Conservation (phyloP, 2,113 vertebrate species). For the Rhinichthys klamathensis region DNA sequence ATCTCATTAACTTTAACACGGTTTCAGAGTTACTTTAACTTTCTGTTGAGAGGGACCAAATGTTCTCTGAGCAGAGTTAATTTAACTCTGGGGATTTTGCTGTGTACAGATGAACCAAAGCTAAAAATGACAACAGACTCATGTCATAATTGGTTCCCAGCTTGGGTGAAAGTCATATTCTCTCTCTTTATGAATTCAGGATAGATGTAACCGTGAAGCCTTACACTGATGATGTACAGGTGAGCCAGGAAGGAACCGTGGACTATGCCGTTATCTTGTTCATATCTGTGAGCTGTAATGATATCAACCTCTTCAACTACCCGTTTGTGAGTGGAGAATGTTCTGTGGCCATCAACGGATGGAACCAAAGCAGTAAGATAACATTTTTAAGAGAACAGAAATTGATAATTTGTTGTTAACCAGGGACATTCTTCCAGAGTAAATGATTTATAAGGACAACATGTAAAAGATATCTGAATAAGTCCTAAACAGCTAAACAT, state of each 20-base stretch:
- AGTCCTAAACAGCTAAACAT: not conserved
- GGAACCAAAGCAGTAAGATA: constrained; percentile 33
- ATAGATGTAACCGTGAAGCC: constrained; percentile 54
- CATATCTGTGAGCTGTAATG: constrained; percentile 64
- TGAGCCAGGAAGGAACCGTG: constrained; percentile 62
- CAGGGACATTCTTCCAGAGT: not conserved
- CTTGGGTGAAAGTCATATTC: not conserved
- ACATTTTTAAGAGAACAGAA: not conserved
- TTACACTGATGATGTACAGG: constrained; percentile 62
- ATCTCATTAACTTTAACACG: too few species aligned
- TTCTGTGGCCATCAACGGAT: constrained; percentile 68
- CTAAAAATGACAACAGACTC: too few species aligned
- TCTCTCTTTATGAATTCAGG: constrained; percentile 52
- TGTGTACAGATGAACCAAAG: too few species aligned
- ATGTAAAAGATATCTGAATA: not conserved
- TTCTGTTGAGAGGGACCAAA: too few species aligned
- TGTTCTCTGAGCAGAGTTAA: too few species aligned
- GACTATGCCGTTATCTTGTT: constrained; percentile 58
- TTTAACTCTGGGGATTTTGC: too few species aligned
- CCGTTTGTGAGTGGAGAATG: constrained; percentile 69
- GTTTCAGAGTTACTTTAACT: too few species aligned
- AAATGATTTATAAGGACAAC: not conserved
- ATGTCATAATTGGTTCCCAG: too few species aligned
- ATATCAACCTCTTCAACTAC: constrained; percentile 74
- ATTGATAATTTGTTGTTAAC: not conserved